Evolutionary conservation across 2,888 invertebrate species (phyloP).

Genomic region (Spisula solida): DNA sequence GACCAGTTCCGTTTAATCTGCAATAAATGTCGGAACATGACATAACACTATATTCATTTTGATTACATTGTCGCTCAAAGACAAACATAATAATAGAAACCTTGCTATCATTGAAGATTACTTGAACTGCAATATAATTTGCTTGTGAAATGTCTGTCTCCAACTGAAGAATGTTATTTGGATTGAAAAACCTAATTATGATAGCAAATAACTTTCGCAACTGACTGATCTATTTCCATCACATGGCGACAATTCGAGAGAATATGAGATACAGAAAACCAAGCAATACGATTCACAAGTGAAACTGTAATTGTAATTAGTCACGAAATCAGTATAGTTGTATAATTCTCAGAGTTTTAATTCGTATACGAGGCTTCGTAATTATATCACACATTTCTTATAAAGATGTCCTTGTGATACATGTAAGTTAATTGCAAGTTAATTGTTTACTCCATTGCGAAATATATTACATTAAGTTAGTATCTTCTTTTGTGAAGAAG

Average conservation of each 20-base stretch:
- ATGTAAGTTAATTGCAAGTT: too few relatives aligned
- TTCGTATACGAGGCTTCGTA: too few relatives aligned
- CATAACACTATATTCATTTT: background rate
- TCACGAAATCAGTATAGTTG: background rate
- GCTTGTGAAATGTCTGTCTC: background rate
- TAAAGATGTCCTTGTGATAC: too few relatives aligned
- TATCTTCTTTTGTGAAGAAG: too few relatives aligned
- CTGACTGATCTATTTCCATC: background rate
- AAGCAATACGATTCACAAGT: background rate
- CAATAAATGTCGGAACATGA: slow-evolving; percentile 9
- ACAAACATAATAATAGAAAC: background rate
- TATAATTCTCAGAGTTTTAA: too few relatives aligned
- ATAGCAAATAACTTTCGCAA: background rate
- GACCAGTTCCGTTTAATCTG: background rate
- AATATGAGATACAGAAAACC: background rate
- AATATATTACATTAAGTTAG: too few relatives aligned
- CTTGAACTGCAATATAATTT: background rate
- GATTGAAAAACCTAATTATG: background rate
- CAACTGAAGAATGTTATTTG: background rate
- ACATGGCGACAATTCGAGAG: background rate
- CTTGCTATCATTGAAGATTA: background rate
- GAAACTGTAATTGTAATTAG: background rate
- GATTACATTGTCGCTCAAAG: background rate
- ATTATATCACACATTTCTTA: too few relatives aligned
- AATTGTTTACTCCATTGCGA: too few relatives aligned